Evolutionary conservation across 2,113 vertebrate species (phyloP).

Genomic region (Cephalophus harveyi): DNA sequence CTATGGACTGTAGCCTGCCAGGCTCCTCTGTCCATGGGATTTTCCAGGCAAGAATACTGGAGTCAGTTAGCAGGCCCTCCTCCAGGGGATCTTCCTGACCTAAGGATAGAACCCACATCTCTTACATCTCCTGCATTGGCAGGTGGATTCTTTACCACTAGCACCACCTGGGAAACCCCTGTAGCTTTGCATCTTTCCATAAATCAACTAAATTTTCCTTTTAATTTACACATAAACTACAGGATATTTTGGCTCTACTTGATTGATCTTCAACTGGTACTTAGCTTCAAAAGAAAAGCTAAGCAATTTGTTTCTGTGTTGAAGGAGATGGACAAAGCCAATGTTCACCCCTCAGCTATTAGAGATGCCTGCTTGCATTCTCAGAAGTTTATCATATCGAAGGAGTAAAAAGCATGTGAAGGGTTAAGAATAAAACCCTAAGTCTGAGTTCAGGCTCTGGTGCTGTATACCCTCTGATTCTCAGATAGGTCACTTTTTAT

Average conservation of each 20-base stretch:
- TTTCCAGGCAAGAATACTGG: background rate
- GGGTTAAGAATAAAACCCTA: background rate
- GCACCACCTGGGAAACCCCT: background rate
- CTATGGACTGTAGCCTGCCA: background rate
- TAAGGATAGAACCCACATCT: background rate
- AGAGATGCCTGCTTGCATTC: background rate
- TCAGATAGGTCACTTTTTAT: background rate
- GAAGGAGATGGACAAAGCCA: background rate
- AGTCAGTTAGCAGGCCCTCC: background rate
- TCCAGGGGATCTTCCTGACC: background rate
- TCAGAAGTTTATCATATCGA: background rate
- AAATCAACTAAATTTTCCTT: background rate
- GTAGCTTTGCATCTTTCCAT: background rate
- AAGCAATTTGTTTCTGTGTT: background rate
- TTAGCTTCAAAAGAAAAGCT: background rate
- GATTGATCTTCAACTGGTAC: background rate
- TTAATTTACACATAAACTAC: background rate
- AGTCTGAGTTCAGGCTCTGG: background rate
- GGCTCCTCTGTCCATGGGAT: background rate
- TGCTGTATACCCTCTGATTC: background rate
- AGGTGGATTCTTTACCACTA: background rate
- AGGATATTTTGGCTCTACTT: background rate
- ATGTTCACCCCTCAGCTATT: background rate
- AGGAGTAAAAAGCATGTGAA: background rate
- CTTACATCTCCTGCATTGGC: background rate